phyloP scores from a whole-genome alignment of 2,888 invertebrate species.

The Polydrusus cervinus region DNA sequence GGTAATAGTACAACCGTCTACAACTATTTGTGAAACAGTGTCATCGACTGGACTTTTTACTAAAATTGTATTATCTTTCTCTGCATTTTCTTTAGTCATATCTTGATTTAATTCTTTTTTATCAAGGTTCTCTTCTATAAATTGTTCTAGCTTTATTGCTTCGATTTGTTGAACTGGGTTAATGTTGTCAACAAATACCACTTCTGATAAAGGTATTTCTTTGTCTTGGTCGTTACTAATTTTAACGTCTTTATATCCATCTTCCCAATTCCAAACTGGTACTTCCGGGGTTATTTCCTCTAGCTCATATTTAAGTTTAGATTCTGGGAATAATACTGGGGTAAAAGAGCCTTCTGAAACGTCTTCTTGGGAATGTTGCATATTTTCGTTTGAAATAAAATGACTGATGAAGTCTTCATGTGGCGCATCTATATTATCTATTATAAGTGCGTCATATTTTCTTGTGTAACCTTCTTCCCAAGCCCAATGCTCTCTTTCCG shows the following conservation, averaged over 20 bases:
- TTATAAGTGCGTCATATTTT: conserved; percentile 22
- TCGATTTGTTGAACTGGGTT: background rate
- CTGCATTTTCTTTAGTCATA: too few species aligned
- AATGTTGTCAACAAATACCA: background rate
- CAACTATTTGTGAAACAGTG: too few species aligned
- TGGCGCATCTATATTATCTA: background rate
- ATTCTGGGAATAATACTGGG: conserved; percentile 26
- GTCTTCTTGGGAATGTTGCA: conserved; percentile 25
- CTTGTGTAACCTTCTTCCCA: conserved; percentile 48
- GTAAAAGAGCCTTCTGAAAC: conserved; percentile 13
- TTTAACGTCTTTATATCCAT: conserved; percentile 32
- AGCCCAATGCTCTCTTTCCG: conserved; percentile 44
- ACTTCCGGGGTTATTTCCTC: conserved; percentile 22
- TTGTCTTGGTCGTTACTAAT: too few species aligned
- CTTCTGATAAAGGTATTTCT: background rate
- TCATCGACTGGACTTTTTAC: too few species aligned
- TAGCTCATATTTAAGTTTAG: conserved; percentile 19
- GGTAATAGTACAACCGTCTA: too few species aligned
- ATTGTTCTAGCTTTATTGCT: background rate
- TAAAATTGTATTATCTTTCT: background rate
- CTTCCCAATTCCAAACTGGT: conserved; percentile 47
- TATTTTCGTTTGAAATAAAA: background rate
- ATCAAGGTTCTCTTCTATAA: background rate
- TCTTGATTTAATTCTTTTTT: background rate
- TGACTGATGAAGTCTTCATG: conserved; percentile 4